Conservation (phyloP, 2,888 invertebrate species). For the Chorisops tibialis region DNA sequence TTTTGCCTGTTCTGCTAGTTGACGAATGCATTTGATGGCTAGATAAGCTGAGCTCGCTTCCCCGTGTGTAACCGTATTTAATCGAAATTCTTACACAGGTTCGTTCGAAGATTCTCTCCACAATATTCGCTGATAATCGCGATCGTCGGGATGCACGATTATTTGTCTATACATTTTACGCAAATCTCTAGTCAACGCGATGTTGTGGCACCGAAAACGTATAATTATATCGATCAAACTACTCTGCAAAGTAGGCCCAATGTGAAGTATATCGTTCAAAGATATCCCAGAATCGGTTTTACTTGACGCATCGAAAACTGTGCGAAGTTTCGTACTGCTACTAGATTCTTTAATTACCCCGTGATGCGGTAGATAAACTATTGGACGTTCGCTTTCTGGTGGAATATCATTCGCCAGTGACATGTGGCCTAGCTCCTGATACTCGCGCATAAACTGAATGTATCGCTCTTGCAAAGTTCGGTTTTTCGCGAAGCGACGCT, state of each 20-base stretch:
- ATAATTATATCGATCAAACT: too few relatives aligned
- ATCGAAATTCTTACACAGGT: conserved; percentile 19
- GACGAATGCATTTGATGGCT: conserved; percentile 17
- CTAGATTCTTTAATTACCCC: background rate
- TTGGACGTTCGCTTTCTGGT: background rate
- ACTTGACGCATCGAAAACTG: background rate
- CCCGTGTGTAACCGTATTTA: conserved; percentile 15
- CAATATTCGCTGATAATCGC: conserved; percentile 26
- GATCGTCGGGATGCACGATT: background rate
- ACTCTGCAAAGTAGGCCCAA: too few relatives aligned
- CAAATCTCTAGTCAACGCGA: conserved; percentile 26
- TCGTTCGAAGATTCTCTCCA: conserved; percentile 9
- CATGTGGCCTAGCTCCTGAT: background rate
- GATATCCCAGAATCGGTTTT: background rate
- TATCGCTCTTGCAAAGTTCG: conserved; percentile 21
- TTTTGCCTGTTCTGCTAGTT: background rate
- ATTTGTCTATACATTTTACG: conserved; percentile 29
- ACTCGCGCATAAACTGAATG: conserved; percentile 33
- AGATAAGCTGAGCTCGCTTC: conserved; percentile 15
- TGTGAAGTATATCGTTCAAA: background rate
- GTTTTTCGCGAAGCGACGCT: background rate
- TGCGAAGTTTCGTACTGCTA: background rate
- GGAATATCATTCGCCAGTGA: background rate
- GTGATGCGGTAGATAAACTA: background rate
- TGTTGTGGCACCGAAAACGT: background rate